phyloP scores from a whole-genome alignment of 2,888 invertebrate genomes.

The Sarcophaga carnaria region DNA sequence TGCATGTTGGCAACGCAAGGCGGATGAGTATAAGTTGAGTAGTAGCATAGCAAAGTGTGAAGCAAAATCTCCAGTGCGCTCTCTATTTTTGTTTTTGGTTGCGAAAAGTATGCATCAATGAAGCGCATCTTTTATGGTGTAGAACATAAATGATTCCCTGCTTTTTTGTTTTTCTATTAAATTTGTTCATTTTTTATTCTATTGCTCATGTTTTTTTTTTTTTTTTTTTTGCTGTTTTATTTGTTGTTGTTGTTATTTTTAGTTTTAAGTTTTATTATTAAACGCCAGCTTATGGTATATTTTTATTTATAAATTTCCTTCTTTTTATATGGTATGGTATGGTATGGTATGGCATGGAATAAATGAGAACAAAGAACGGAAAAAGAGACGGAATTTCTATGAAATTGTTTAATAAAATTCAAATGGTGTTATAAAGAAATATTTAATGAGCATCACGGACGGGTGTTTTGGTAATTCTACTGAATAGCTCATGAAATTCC shows the following conservation, averaged over 20 bases:
- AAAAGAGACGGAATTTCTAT: neutral
- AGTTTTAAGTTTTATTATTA: constrained; percentile 43
- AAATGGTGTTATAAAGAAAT: constrained; percentile 12
- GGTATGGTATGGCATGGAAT: too few relatives aligned
- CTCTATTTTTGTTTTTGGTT: neutral
- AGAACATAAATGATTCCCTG: constrained; percentile 50
- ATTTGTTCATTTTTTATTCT: neutral
- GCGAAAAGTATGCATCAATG: constrained; percentile 60
- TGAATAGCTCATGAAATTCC: neutral
- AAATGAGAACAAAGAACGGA: neutral
- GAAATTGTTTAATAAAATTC: constrained; percentile 25
- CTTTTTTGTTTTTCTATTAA: constrained; percentile 28
- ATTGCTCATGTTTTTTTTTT: neutral
- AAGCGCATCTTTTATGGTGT: constrained; percentile 64
- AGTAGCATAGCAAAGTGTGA: constrained; percentile 14
- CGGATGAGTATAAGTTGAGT: constrained; percentile 1
- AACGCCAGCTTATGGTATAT: constrained; percentile 18
- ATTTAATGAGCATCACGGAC: neutral
- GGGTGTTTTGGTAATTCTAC: neutral
- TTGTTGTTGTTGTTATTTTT: constrained; percentile 29
- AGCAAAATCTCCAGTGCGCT: neutral
- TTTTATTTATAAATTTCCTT: neutral
- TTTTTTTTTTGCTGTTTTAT: neutral
- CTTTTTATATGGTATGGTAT: neutral
- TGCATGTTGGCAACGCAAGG: neutral